These are phyloP conservation scores for Pantherophis vulpinus DNA, from an alignment of 2,797 vertebrate genomes.

Conservation along the genomic window DNA sequence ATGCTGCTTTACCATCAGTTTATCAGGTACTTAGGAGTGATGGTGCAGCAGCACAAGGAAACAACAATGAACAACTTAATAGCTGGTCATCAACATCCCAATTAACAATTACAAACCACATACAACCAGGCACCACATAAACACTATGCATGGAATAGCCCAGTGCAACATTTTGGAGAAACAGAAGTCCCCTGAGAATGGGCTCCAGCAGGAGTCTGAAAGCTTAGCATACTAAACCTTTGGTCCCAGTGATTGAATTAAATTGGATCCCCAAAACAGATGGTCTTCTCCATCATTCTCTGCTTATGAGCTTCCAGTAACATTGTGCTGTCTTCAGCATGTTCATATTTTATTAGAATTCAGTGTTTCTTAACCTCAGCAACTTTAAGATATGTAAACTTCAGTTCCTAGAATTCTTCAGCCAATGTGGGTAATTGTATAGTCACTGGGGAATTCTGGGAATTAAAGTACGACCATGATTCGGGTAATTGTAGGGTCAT, in stretches of 20 bases:
- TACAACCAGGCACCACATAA: not conserved
- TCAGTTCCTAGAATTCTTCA: not conserved
- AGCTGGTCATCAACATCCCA: not conserved
- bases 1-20: not conserved
- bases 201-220: not conserved
- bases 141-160: not conserved
- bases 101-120: not conserved
- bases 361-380: not conserved
- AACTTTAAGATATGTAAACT: not conserved
- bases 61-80: not conserved
- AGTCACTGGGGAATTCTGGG: not conserved
- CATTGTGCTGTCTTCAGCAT: not conserved
- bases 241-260: not conserved
- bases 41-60: not conserved
- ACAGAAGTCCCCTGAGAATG: not conserved
- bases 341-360: not conserved
- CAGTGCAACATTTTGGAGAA: not conserved
- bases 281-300: not conserved
- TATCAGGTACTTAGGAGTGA: not conserved
- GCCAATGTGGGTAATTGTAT: not conserved
- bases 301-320: not conserved
- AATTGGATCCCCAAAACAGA: not conserved
- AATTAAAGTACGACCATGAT: not conserved
- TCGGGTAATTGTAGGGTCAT: not conserved
- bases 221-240: not conserved